Evolutionary conservation across 2,797 vertebrate genomes (phyloP).

Genomic region (Pantherophis alleghaniensis): DNA sequence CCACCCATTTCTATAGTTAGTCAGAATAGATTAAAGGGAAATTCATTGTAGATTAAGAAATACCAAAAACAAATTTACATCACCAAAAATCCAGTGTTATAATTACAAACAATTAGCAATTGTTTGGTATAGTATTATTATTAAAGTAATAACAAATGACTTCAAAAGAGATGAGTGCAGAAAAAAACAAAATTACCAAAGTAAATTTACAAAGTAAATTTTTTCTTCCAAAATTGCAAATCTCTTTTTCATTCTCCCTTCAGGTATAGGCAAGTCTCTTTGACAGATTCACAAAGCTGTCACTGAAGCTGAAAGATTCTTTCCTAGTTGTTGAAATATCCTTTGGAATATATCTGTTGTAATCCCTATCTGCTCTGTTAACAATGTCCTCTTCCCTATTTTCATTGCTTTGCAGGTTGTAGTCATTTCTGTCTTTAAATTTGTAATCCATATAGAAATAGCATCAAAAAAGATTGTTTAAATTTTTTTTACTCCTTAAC

Average conservation of each 20-base stretch:
- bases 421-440: not conserved
- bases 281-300: not conserved
- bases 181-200: constrained; percentile 33
- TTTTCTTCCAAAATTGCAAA: not conserved
- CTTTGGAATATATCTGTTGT: not conserved
- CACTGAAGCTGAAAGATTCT: not conserved
- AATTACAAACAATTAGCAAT: constrained; percentile 4
- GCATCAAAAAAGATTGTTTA: not conserved
- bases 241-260: not conserved
- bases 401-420: not conserved
- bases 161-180: constrained; percentile 13
- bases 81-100: not conserved
- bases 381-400: not conserved
- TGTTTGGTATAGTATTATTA: not conserved
- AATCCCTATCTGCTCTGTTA: not conserved
- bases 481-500: not conserved
- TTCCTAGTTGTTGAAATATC: not conserved
- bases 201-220: not conserved
- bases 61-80: not conserved
- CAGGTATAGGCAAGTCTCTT: not conserved
- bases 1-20: constrained; percentile 23
- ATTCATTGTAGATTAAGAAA: constrained; percentile 19
- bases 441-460: not conserved
- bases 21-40: not conserved
- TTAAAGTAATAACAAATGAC: constrained; percentile 6